phyloP scores from a whole-genome alignment of 2,888 invertebrate species.

The Ceriagrion tenellum region DNA sequence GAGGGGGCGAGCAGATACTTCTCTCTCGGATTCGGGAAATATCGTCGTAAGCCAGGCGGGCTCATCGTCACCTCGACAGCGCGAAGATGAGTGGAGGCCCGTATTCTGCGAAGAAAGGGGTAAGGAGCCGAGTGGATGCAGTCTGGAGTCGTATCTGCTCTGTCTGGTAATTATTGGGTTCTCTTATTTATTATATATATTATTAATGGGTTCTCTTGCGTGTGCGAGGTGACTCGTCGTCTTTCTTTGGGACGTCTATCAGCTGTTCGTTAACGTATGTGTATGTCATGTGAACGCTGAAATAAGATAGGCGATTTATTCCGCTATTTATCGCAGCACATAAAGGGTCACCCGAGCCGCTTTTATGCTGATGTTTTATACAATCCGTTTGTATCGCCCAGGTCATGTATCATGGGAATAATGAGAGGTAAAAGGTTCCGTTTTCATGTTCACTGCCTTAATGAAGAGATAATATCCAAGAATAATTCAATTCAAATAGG shows the following conservation, averaged over 20 bases:
- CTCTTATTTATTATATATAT: background rate
- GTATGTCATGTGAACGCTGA: background rate
- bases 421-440: too few species aligned
- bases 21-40: background rate
- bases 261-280: background rate
- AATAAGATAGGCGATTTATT: background rate
- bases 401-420: too few species aligned
- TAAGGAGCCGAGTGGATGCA: background rate
- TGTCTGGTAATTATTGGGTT: background rate
- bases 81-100: background rate
- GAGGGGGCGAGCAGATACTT: background rate
- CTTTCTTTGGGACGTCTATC: background rate
- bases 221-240: background rate
- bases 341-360: too few species aligned
- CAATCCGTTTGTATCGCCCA: too few species aligned
- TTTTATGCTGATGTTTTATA: too few species aligned
- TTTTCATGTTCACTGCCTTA: too few species aligned
- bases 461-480: too few species aligned
- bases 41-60: background rate
- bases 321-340: background rate
- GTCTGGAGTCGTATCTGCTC: background rate
- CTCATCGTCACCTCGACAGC: background rate
- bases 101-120: background rate
- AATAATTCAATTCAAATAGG: too few species aligned
- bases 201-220: background rate